A percentile compares a stretch with the other conserved stretches of the same genome.
Conservation (phyloP, 2,797 vertebrate species). For the Oophaga sylvatica region DNA sequence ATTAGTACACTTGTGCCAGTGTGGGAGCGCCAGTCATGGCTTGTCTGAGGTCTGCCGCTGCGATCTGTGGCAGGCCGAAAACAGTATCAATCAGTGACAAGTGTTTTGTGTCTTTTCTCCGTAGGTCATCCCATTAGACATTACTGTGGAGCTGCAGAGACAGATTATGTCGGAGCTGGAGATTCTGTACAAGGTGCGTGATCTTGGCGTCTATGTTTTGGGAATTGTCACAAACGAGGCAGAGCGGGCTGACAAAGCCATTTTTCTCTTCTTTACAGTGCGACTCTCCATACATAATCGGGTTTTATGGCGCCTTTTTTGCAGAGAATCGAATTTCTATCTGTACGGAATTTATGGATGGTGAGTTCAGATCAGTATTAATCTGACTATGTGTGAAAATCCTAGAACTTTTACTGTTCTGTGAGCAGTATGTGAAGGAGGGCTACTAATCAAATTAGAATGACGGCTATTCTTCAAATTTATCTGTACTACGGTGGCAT, state of each 20-base stretch:
- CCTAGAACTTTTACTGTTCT: not conserved
- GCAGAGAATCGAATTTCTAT: slow-evolving; percentile 98
- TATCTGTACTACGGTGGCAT: not conserved
- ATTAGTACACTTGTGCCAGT: slow-evolving; percentile 1
- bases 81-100: slow-evolving; percentile 60
- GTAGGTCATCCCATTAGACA: slow-evolving; percentile 96
- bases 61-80: slow-evolving; percentile 40
- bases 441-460: not conserved
- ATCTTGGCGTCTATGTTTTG: slow-evolving; percentile 22
- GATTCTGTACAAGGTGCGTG: slow-evolving; percentile 95
- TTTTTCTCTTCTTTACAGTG: slow-evolving; percentile 81
- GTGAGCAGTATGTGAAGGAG: not conserved
- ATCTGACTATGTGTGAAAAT: not conserved
- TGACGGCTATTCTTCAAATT: not conserved
- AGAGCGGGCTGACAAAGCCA: slow-evolving; percentile 26
- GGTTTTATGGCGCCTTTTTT: slow-evolving; percentile 98
- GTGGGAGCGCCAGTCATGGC: slow-evolving; percentile 27
- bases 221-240: slow-evolving; percentile 32
- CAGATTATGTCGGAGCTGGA: slow-evolving; percentile 99
- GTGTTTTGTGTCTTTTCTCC: slow-evolving; percentile 63
- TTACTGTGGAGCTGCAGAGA: slow-evolving; percentile 96
- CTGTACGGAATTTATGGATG: slow-evolving; percentile 99
- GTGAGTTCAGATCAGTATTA: slow-evolving; percentile 78
- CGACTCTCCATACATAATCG: slow-evolving; percentile 97
- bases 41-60: slow-evolving; percentile 44